phyloP scores from a whole-genome alignment of 2,113 vertebrate genomes.

The Pelodiscus sinensis region DNA sequence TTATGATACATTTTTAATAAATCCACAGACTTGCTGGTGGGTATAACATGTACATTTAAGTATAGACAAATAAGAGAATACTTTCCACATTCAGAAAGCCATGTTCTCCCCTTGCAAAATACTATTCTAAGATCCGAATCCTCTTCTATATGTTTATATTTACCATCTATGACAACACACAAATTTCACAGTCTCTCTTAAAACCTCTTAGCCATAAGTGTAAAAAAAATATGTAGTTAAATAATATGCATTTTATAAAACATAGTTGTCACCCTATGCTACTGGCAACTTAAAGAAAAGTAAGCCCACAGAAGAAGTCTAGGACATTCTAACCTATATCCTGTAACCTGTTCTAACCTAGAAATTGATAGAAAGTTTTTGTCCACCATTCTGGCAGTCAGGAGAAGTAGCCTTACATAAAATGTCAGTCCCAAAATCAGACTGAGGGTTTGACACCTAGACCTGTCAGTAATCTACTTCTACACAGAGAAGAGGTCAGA shows the following conservation, averaged over 20 bases:
- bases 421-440: background rate
- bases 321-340: background rate
- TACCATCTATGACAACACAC: background rate
- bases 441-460: background rate
- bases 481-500: background rate
- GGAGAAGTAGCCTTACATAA: background rate
- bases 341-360: background rate
- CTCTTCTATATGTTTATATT: background rate
- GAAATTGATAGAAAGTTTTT: background rate
- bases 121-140: background rate
- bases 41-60: background rate
- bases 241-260: background rate
- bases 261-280: background rate
- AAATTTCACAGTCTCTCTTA: background rate
- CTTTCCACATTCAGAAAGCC: accelerated
- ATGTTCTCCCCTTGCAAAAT: background rate
- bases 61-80: background rate
- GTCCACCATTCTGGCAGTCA: background rate
- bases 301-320: background rate
- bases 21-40: background rate
- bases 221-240: background rate
- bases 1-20: background rate
- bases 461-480: background rate
- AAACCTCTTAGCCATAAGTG: background rate
- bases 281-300: background rate